A percentile compares a stretch with the other conserved stretches of the same genome.
phyloP scores from a whole-genome alignment of 2,888 invertebrate genomes.

The Cremastinae sp. region DNA sequence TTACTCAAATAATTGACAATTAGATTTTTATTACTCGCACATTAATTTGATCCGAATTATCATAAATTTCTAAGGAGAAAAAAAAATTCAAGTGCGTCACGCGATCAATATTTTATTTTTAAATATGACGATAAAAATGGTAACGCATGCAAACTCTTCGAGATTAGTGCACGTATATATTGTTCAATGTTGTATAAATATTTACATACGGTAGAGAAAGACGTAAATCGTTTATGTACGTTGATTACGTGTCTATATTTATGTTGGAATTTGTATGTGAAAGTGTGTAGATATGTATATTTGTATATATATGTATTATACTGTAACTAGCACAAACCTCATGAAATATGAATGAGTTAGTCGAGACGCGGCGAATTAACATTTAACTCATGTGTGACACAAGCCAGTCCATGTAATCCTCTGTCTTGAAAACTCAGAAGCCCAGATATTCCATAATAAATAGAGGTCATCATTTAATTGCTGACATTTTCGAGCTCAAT shows the following conservation, averaged over 20 bases:
- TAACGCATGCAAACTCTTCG: no score
- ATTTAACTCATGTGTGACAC: conserved; percentile 30
- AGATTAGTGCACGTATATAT: no score
- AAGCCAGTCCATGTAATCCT: conserved; percentile 1
- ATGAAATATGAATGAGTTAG: conserved; percentile 46
- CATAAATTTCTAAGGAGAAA: no score
- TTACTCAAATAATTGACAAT: no score
- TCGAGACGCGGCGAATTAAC: conserved; percentile 41
- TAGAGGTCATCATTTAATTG: neutral
- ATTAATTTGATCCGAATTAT: no score
- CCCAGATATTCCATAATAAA: conserved; percentile 9
- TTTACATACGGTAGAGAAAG: neutral
- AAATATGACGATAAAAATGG: no score
- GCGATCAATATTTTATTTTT: no score
- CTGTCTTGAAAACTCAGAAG: conserved; percentile 2
- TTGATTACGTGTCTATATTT: conserved; percentile 1
- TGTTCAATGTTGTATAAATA: no score
- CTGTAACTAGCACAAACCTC: conserved; percentile 11
- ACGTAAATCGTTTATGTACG: neutral
- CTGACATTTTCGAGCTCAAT: no score
- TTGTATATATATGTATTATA: neutral
- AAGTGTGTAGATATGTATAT: neutral
- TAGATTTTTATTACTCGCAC: no score
- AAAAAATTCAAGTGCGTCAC: no score
- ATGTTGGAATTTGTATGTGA: neutral